Evolutionary conservation across 2,113 vertebrate genomes (phyloP).

Genomic region (Tragelaphus buxtoni): DNA sequence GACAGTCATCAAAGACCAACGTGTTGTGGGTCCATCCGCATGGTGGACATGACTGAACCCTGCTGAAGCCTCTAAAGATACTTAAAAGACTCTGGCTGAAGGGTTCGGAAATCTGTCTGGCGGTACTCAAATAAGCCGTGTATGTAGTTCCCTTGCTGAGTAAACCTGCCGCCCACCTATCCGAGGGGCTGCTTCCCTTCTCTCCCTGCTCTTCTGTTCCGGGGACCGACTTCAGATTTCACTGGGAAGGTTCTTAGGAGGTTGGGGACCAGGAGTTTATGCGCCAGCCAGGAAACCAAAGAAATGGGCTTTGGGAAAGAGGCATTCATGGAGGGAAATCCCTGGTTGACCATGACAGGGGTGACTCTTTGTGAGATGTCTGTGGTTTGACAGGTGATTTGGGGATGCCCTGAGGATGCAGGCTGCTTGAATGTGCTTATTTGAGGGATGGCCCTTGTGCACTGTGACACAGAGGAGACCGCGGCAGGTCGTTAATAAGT

Average conservation of each 20-base stretch:
- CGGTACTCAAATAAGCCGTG: accelerated
- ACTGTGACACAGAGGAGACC: neutral
- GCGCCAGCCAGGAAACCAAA: neutral
- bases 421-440: neutral
- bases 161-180: neutral
- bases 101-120: neutral
- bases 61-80: neutral
- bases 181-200: neutral
- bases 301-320: neutral
- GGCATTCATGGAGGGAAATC: neutral
- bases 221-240: neutral
- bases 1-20: neutral
- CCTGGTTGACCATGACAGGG: neutral
- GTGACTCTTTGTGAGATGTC: neutral
- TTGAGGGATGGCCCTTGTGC: neutral
- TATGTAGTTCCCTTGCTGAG: neutral
- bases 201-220: neutral
- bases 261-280: neutral
- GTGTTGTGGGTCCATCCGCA: neutral
- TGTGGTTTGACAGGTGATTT: neutral
- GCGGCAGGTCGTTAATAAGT: neutral
- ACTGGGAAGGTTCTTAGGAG: neutral
- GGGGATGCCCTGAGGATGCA: accelerated
- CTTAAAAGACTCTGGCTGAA: neutral
- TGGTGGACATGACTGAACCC: neutral